These are phyloP conservation scores for Catalaphyllia jardinei DNA, from an alignment of 64 coral and sea anemone genomes.

Conservation along the genomic window DNA sequence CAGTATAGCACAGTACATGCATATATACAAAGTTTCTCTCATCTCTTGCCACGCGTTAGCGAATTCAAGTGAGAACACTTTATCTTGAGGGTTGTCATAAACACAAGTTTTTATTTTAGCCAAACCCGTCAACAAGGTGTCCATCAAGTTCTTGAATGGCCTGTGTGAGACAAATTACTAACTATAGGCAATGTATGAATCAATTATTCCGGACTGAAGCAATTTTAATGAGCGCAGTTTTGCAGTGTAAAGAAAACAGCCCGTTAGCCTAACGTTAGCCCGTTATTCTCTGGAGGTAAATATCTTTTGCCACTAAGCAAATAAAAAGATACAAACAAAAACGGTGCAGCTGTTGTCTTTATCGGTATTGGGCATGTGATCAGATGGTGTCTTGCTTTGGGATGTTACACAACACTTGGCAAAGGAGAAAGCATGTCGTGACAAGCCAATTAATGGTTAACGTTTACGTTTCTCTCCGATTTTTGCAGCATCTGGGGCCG, in stretches of 20 bases:
- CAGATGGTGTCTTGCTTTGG: too few relatives aligned
- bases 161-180: not conserved
- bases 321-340: conserved; percentile 8
- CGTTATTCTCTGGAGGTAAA: conserved; percentile 5
- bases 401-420: too few relatives aligned
- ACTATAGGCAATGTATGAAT: conserved; percentile 16
- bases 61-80: not conserved
- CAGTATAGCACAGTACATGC: not conserved
- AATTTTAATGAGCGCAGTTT: conserved; percentile 48
- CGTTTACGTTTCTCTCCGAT: too few relatives aligned
- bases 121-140: not conserved
- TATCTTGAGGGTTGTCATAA: not conserved
- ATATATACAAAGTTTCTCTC: not conserved
- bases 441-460: too few relatives aligned
- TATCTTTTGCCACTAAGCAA: conserved; percentile 10
- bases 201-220: conserved; percentile 13
- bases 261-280: not conserved
- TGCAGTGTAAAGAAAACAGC: conserved; percentile 4
- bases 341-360: not conserved
- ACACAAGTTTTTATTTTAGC: not conserved
- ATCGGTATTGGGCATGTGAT: too few relatives aligned
- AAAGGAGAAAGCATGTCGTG: too few relatives aligned
- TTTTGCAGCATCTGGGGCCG: too few relatives aligned
- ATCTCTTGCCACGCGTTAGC: not conserved
- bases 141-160: not conserved